A percentile compares a stretch with the other conserved stretches of the same genome.
Conservation (phyloP, 1,140 invertebrate genomes). For the Dinothrombium tinctorium region DNA sequence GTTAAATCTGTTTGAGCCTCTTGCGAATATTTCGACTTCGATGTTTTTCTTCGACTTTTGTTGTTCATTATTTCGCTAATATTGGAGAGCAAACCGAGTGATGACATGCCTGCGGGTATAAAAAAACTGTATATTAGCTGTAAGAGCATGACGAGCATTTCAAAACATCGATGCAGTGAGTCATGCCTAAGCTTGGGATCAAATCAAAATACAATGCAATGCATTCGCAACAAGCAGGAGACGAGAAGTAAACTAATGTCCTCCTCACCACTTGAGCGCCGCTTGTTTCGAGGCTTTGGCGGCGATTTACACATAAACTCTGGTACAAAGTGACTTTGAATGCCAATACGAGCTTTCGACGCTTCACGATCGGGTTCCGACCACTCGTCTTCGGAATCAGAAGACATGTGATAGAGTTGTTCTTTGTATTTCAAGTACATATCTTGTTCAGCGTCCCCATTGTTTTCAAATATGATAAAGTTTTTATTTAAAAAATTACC, state of each 20-base stretch:
- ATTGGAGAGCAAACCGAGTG: neutral
- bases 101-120: neutral
- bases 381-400: neutral
- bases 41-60: neutral
- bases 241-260: too few species aligned
- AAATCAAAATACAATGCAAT: too few species aligned
- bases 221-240: too few species aligned
- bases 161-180: too few species aligned
- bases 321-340: neutral
- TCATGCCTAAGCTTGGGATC: too few species aligned
- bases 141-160: too few species aligned
- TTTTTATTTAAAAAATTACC: neutral
- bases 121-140: too few species aligned
- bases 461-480: neutral
- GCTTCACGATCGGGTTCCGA: neutral
- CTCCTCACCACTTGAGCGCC: neutral
- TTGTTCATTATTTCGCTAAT: neutral
- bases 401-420: neutral
- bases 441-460: neutral
- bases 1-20: too few species aligned
- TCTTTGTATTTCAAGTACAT: neutral
- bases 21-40: too few species aligned
- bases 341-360: neutral
- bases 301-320: neutral
- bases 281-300: neutral